Percentiles rank a stretch among this genome's conserved stretches.
Conservation (phyloP, 2,888 invertebrate species). For the Ophion ventricosus region DNA sequence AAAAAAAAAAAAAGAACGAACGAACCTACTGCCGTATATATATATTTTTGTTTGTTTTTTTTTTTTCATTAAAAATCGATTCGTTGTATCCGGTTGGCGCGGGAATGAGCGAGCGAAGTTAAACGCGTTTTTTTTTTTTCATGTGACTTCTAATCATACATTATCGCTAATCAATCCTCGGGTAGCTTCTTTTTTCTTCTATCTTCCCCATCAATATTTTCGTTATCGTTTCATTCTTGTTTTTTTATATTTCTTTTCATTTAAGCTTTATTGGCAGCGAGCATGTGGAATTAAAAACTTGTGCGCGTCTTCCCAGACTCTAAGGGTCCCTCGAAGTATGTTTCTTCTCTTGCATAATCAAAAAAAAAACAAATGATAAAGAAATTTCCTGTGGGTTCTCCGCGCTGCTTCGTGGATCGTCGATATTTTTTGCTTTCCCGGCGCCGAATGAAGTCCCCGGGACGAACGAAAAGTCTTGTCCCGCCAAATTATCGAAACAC, state of each 20-base stretch:
- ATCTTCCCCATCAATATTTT: slow-evolving; percentile 31
- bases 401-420: slow-evolving; percentile 1
- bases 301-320: slow-evolving; percentile 78
- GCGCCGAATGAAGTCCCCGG: neutral
- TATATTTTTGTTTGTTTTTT: slow-evolving; percentile 14
- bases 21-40: slow-evolving; percentile 21
- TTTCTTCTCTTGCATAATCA: slow-evolving; percentile 45
- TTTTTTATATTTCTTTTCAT: slow-evolving; percentile 24
- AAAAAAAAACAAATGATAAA: neutral
- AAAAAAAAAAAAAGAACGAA: slow-evolving; percentile 36
- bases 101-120: slow-evolving; percentile 74
- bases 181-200: slow-evolving; percentile 43
- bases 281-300: slow-evolving; percentile 80
- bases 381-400: neutral
- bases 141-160: slow-evolving; percentile 46
- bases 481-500: no score
- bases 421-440: neutral
- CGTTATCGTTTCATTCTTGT: slow-evolving; percentile 22
- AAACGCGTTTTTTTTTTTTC: slow-evolving; percentile 60
- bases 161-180: slow-evolving; percentile 62
- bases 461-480: neutral
- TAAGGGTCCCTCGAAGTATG: slow-evolving; percentile 69
- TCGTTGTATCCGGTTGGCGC: slow-evolving; percentile 83
- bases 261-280: slow-evolving; percentile 78
- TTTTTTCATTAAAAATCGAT: slow-evolving; percentile 77